phyloP scores from a whole-genome alignment of 1,140 invertebrate species.

The Calycopis cecrops region DNA sequence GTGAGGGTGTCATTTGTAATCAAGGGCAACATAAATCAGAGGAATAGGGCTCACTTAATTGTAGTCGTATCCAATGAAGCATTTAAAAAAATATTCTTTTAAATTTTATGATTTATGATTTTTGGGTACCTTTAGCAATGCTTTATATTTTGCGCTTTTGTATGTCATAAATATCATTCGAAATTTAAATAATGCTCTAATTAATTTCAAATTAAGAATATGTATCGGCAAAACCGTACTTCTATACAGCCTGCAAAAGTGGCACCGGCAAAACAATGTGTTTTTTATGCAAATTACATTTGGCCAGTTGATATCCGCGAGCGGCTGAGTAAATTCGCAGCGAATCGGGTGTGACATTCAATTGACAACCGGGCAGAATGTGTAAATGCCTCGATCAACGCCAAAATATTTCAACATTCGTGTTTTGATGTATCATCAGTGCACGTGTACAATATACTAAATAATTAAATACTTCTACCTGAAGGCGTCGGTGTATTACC shows the following conservation, averaged over 20 bases:
- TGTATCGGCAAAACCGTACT: constrained; percentile 5
- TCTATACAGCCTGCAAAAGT: constrained; percentile 25
- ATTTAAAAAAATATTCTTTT: no score
- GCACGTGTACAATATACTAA: constrained; percentile 32
- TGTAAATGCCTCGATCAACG: constrained; percentile 44
- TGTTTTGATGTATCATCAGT: constrained; percentile 26
- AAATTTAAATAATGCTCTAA: not conserved
- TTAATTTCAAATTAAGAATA: constrained; percentile 1
- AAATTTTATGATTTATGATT: no score
- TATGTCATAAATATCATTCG: no score
- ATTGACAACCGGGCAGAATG: constrained; percentile 67
- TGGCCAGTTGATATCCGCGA: constrained; percentile 57
- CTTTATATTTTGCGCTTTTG: no score
- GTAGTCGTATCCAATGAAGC: no score
- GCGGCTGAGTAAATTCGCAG: constrained; percentile 62
- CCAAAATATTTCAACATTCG: constrained; percentile 35
- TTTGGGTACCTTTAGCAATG: no score
- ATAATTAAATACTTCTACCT: constrained; percentile 48
- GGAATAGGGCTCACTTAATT: no score
- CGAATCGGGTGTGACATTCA: constrained; percentile 63
- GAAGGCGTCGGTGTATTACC: constrained; percentile 32
- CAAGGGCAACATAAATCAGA: no score
- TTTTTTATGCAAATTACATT: constrained; percentile 71
- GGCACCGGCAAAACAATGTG: constrained; percentile 36
- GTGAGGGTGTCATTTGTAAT: no score